Evolutionary conservation across 2,113 vertebrate species (phyloP).

Genomic region (Gracilinanus agilis): DNA sequence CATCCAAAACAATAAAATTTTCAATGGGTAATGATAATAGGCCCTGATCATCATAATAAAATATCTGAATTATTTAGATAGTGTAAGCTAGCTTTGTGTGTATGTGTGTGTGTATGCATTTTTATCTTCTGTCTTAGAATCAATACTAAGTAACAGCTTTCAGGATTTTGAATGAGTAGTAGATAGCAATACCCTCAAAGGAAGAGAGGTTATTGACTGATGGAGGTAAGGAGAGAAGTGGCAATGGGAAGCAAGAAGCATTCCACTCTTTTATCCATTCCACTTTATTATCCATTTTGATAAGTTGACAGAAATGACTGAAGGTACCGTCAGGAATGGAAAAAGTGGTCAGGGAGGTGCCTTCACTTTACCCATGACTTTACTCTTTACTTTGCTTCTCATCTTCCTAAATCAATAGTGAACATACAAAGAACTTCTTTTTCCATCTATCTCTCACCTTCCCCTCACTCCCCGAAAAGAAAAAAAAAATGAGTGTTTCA

Average conservation of each 20-base stretch:
- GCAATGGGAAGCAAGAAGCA: neutral
- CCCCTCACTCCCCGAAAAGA: neutral
- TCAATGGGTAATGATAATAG: neutral
- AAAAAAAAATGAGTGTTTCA: neutral
- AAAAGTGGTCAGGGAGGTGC: neutral
- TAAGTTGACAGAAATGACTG: neutral
- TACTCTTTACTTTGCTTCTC: conserved; percentile 8
- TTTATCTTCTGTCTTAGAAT: neutral
- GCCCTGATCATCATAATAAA: neutral
- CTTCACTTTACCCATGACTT: neutral
- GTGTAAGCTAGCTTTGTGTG: neutral
- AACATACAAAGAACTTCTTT: neutral
- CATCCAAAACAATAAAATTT: neutral
- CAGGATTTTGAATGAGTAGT: too few relatives aligned
- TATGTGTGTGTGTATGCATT: neutral
- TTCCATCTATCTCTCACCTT: too few relatives aligned
- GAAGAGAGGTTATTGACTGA: neutral
- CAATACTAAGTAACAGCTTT: neutral
- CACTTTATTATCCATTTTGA: neutral
- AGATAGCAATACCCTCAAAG: neutral
- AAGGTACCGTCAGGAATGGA: neutral
- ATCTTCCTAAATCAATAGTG: neutral
- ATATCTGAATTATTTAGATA: neutral
- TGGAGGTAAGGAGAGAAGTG: neutral
- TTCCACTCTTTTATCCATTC: neutral